Base-by-base conservation (phyloP, 1,140 invertebrate genomes). In the Diabrotica undecimpunctata region DNA sequence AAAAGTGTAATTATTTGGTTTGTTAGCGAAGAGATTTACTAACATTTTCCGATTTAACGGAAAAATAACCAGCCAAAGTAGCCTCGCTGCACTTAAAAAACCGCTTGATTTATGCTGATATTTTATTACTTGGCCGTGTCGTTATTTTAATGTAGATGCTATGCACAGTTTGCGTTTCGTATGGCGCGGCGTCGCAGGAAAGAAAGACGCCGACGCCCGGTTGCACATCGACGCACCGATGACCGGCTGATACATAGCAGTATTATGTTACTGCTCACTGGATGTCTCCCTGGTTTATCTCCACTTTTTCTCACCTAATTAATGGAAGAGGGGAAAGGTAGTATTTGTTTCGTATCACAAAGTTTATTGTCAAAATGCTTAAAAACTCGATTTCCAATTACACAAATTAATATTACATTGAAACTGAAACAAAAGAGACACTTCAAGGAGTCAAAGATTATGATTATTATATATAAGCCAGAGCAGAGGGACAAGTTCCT, bases 81-180 rank as follows among this genome's bases (percentile, higher is more conserved):
- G 8, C 8, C 8, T 8, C n/a, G n/a, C 41, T 10, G n/a, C 41
- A 25, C 41, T n/a, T 10, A 46, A 46, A 46, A 46, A 10, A 57
- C 25, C 55, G 12, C 36, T n/a, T n/a, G 55, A 57, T 57, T 57
- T 57, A 57, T 57, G 55, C 35, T 13, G 6, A 36, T 57, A 37
- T 38, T 57, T 57, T 57, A 57, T 57, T 10, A 57, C 55, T 37
- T 25, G 36, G 55, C 37, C 35, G 37, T 37, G 37, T 57, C 55
- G 36, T 57, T 37, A 57, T 57, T 57, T 57, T 57, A 57, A 57
- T 38, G 55, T 57, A 57, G 55, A 37, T 57, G 55, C 37, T 57
- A 57, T 57, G 55, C 55, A 57, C 55, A 57, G 55, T 57, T 57
- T 57, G 55, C 55, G 55, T 57, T 38, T 57, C 41, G 41, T 37